Percentiles rank a stretch among this genome's conserved stretches.
These are phyloP conservation scores for Oscheius sp. DNA, from an alignment of 2,888 invertebrate species.

Conservation along the genomic window DNA sequence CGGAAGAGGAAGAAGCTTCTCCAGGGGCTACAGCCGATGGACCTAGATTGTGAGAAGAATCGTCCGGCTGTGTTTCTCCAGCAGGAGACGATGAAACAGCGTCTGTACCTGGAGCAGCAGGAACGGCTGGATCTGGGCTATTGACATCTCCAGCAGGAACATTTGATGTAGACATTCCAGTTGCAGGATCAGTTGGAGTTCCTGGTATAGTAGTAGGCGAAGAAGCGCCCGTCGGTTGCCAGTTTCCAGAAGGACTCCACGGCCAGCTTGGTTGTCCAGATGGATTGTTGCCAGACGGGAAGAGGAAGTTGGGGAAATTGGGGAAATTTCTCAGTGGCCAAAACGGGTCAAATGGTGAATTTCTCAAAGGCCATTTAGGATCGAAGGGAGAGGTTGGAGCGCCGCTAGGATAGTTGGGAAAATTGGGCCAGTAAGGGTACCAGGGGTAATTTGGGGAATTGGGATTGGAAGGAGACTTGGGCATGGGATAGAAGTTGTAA, in stretches of 20 bases:
- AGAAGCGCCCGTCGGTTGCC: too few species aligned
- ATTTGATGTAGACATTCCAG: too few species aligned
- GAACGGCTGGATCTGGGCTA: neutral
- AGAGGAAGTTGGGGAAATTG: neutral
- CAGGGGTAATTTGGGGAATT: neutral
- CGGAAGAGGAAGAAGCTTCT: neutral
- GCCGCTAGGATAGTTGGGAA: neutral
- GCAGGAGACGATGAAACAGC: neutral
- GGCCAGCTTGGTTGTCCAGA: too few species aligned
- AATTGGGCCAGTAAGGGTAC: neutral
- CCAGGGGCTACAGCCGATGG: neutral
- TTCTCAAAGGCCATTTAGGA: neutral
- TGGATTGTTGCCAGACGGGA: neutral
- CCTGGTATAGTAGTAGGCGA: too few species aligned
- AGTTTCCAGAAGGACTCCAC: too few species aligned
- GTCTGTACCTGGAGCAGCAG: neutral
- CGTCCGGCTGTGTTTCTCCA: neutral
- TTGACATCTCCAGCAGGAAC: too few species aligned
- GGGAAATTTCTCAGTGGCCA: neutral
- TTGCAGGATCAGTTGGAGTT: too few species aligned
- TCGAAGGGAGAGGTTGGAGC: neutral
- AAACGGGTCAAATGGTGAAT: too few species aligned
- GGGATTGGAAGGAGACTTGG: neutral
- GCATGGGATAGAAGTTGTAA: neutral
- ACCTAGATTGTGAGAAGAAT: neutral